phyloP scores from a whole-genome alignment of 2,888 invertebrate species.

The Achlya flavicornis region DNA sequence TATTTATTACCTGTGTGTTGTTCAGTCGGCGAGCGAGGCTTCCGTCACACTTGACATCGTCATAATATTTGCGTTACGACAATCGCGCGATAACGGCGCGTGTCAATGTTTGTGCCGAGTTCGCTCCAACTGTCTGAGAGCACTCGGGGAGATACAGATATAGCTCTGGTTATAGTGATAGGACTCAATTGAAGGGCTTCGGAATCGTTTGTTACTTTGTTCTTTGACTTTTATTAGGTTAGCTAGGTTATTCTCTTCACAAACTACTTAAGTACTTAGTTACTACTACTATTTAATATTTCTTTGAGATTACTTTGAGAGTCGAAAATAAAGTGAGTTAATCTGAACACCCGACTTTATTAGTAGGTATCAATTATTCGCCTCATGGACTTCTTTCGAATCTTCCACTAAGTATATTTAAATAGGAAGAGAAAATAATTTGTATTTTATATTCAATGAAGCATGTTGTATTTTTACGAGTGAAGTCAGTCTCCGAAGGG shows the following conservation, averaged over 20 bases:
- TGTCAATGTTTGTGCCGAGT: not conserved
- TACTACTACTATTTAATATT: no score
- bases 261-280: no score
- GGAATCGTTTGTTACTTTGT: not conserved
- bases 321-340: no score
- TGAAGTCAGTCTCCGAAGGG: not conserved
- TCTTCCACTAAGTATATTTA: no score
- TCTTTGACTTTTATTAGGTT: no score
- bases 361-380: not conserved
- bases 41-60: not conserved
- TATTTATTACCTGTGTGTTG: not conserved
- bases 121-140: not conserved
- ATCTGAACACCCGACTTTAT: not conserved
- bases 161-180: not conserved
- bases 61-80: slow-evolving; percentile 7
- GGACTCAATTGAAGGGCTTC: not conserved
- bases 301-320: no score
- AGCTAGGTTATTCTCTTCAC: not conserved
- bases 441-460: not conserved
- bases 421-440: not conserved
- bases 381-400: not conserved
- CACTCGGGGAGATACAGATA: not conserved
- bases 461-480: not conserved
- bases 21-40: not conserved
- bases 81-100: slow-evolving; percentile 1